Percentiles rank a stretch among this genome's conserved stretches.
phyloP scores from a whole-genome alignment of 64 coral and sea anemone genomes.

The Pachyseris speciosa region DNA sequence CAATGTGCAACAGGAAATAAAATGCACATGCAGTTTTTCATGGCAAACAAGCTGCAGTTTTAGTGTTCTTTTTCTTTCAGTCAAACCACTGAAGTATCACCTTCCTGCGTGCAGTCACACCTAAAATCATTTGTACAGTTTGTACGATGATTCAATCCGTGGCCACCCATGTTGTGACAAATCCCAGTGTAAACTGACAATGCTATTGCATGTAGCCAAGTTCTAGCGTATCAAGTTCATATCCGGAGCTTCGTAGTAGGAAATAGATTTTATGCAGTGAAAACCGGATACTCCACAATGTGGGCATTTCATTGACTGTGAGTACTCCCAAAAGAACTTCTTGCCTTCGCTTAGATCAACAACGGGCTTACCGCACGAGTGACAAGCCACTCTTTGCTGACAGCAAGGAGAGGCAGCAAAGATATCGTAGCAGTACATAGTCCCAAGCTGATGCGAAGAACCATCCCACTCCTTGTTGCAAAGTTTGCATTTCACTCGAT shows the following conservation, averaged over 20 bases:
- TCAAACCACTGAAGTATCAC: no score
- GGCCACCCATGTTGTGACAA: not conserved
- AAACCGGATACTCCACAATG: constrained; percentile 95
- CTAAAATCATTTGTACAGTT: not conserved
- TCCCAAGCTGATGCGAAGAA: constrained; percentile 92
- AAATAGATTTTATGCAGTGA: constrained; percentile 95
- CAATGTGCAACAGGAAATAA: no score
- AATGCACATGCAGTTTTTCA: not conserved
- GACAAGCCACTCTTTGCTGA: constrained; percentile 87
- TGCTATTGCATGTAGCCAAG: not conserved
- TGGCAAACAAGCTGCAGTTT: no score
- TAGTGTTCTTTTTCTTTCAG: no score
- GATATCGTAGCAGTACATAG: constrained; percentile 96
- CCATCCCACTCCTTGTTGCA: constrained; percentile 96
- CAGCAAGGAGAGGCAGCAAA: constrained; percentile 98
- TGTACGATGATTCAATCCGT: not conserved
- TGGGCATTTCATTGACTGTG: constrained; percentile 85
- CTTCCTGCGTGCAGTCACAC: not conserved
- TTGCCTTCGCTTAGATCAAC: constrained; percentile 62
- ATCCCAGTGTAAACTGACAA: not conserved
- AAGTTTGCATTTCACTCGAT: constrained; percentile 92
- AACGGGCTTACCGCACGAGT: constrained; percentile 91
- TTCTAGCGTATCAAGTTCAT: not conserved
- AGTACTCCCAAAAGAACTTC: constrained; percentile 96
- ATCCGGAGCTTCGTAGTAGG: constrained; percentile 6